These are phyloP conservation scores for Montipora sp. DNA, from an alignment of 64 coral and sea anemone species.

Conservation along the genomic window DNA sequence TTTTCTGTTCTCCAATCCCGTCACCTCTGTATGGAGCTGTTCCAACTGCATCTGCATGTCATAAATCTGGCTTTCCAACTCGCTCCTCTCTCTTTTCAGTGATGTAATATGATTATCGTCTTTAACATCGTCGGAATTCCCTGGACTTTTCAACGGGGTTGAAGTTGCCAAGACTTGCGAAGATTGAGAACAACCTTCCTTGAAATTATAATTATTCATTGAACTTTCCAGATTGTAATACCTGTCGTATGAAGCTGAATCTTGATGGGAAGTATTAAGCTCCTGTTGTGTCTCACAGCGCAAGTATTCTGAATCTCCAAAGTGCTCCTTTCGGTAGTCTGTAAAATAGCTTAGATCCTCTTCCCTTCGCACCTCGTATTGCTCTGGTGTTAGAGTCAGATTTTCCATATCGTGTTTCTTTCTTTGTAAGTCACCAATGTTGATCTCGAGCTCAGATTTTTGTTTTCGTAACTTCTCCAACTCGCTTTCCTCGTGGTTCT, in stretches of 20 bases:
- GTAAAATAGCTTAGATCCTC: neutral
- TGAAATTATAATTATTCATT: neutral
- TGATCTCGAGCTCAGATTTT: slow-evolving; percentile 71
- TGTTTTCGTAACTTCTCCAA: slow-evolving; percentile 43
- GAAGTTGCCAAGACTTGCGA: neutral
- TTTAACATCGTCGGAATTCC: neutral
- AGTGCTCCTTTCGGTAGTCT: neutral
- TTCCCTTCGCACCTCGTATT: slow-evolving; percentile 47
- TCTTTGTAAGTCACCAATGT: slow-evolving; percentile 51
- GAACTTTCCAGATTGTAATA: neutral
- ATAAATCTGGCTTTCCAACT: slow-evolving; percentile 74
- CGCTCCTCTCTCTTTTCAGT: slow-evolving; percentile 67
- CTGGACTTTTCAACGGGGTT: neutral
- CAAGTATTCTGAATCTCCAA: neutral
- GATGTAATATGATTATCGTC: slow-evolving; percentile 40
- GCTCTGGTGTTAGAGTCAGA: slow-evolving; percentile 8
- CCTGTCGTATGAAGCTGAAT: neutral
- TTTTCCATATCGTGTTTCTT: slow-evolving; percentile 74
- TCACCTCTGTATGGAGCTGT: slow-evolving; percentile 74
- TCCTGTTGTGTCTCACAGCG: neutral
- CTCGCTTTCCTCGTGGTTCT: slow-evolving; percentile 75
- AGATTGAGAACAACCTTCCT: neutral
- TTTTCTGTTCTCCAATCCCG: slow-evolving; percentile 68
- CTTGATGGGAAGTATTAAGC: neutral
- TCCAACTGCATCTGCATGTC: slow-evolving; percentile 61